These are phyloP conservation scores for Colostygia pectinataria DNA, from an alignment of 2,888 invertebrate genomes.

Conservation along the genomic window DNA sequence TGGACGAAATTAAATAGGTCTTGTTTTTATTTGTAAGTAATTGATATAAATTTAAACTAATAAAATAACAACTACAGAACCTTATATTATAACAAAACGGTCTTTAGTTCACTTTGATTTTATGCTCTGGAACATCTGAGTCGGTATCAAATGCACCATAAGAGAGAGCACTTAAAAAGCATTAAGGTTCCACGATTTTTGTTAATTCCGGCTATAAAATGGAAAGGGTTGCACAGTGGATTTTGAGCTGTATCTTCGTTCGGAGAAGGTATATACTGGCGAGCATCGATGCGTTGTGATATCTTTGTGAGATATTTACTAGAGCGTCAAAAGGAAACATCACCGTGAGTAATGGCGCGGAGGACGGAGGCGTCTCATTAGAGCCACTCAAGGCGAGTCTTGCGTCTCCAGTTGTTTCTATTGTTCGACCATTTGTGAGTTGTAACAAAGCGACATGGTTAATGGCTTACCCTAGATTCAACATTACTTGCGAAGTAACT, in stretches of 20 bases:
- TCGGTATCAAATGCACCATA: constrained; percentile 26
- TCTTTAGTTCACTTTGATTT: background rate
- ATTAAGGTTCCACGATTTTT: constrained; percentile 29
- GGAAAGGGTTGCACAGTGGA: background rate
- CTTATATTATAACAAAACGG: background rate
- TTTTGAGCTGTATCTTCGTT: constrained; percentile 19
- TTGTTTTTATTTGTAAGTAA: no score
- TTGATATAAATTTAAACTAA: no score
- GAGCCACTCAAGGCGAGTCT: constrained; percentile 43
- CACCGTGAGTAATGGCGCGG: constrained; percentile 50
- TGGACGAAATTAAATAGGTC: no score
- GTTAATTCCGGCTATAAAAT: constrained; percentile 30
- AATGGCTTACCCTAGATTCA: constrained; percentile 6
- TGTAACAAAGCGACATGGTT: constrained; percentile 17
- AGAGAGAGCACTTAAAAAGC: constrained; percentile 26
- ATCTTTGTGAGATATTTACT: constrained; percentile 54
- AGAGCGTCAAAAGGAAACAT: constrained; percentile 52
- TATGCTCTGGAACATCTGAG: constrained; percentile 6
- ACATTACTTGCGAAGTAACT: no score
- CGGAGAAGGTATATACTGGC: constrained; percentile 24
- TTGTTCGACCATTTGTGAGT: constrained; percentile 26
- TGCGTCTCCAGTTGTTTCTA: constrained; percentile 35
- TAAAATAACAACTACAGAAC: no score
- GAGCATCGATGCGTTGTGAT: constrained; percentile 25
- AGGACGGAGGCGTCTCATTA: constrained; percentile 47